These are phyloP conservation scores for Drymodes brunneopygia DNA, from an alignment of 2,113 vertebrate genomes.

Conservation along the genomic window DNA sequence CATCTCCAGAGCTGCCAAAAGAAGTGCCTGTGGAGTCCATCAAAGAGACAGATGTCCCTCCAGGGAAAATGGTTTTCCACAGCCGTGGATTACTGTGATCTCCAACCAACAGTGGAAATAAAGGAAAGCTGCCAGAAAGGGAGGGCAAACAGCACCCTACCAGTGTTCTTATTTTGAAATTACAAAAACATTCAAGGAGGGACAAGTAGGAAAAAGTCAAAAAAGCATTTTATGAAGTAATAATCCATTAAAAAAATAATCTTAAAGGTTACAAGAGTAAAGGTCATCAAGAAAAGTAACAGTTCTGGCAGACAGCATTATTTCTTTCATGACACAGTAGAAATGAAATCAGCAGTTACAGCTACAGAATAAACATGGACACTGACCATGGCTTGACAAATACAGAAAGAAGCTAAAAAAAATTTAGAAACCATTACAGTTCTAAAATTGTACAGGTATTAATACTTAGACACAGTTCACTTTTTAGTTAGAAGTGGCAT, in stretches of 20 bases:
- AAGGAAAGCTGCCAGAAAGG: background rate
- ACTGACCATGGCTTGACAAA: background rate
- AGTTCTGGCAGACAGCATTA: background rate
- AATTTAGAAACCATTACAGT: background rate
- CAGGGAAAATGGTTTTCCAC: slow-evolving; percentile 6
- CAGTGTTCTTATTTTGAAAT: slow-evolving; percentile 18
- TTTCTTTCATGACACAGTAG: background rate
- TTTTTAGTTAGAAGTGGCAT: background rate
- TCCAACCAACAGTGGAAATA: slow-evolving; percentile 54
- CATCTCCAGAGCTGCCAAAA: slow-evolving; percentile 28
- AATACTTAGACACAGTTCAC: background rate
- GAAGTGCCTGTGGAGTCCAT: slow-evolving; percentile 35
- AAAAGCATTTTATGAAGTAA: background rate
- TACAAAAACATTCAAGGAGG: slow-evolving; percentile 21
- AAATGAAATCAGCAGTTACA: background rate
- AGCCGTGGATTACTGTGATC: slow-evolving; percentile 51
- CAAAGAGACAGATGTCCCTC: slow-evolving; percentile 53
- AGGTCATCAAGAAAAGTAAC: background rate
- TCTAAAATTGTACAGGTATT: background rate
- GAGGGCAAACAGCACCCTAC: slow-evolving; percentile 3
- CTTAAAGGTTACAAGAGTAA: background rate
- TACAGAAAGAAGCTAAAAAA: background rate
- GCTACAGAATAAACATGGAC: background rate
- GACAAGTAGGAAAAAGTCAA: background rate
- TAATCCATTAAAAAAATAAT: background rate